These are phyloP conservation scores for Sphaerodactylus townsendi DNA, from an alignment of 2,113 vertebrate genomes.

Conservation along the genomic window DNA sequence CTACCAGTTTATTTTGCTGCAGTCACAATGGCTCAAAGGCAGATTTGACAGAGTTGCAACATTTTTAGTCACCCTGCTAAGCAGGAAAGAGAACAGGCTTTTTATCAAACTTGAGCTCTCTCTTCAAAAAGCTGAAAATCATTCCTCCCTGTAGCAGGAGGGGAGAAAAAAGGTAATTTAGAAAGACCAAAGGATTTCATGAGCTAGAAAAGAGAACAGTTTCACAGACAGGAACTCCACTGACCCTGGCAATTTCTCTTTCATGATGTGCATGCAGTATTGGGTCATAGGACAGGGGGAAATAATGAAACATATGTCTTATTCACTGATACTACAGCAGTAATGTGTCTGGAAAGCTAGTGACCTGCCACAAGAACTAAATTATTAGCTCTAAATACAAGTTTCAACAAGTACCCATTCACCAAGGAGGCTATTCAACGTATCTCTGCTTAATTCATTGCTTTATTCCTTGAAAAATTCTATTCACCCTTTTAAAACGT, in stretches of 20 bases:
- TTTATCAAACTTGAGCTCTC: conserved; percentile 10
- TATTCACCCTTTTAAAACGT: too few relatives aligned
- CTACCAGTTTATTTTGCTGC: background rate
- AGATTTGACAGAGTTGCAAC: conserved; percentile 12
- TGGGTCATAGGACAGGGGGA: background rate
- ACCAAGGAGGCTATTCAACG: too few relatives aligned
- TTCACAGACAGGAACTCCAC: background rate
- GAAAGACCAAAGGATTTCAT: conserved; percentile 16
- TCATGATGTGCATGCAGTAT: background rate
- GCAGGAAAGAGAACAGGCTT: background rate
- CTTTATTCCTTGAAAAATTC: too few relatives aligned
- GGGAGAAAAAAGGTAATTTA: conserved; percentile 19
- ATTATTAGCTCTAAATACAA: background rate
- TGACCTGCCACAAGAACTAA: background rate
- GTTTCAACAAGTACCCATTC: background rate
- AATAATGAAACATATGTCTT: conserved; percentile 1
- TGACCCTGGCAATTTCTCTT: background rate
- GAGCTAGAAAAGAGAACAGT: conserved; percentile 5
- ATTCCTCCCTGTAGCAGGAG: conserved; percentile 6
- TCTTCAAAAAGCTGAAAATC: conserved; percentile 13
- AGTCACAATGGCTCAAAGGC: conserved; percentile 4
- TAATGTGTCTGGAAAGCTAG: background rate
- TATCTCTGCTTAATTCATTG: background rate
- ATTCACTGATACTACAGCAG: background rate
- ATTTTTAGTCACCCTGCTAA: conserved; percentile 8